Conservation (phyloP, 2,888 invertebrate genomes). For the Ornithoptera alexandrae region DNA sequence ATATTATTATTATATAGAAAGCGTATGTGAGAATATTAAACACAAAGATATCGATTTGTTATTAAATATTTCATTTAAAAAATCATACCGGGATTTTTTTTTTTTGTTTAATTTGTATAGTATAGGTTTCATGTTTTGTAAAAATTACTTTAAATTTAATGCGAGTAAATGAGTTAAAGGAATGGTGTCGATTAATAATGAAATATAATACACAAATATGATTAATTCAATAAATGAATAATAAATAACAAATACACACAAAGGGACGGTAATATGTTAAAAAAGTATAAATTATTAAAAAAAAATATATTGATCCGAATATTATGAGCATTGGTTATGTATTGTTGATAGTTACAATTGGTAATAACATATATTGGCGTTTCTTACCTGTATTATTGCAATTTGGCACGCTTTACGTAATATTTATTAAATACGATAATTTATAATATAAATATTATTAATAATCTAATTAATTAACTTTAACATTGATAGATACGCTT, state of each 20-base stretch:
- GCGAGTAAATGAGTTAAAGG: conserved; percentile 25
- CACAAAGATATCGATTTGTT: background rate
- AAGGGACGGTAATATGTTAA: conserved; percentile 27
- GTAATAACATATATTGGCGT: conserved; percentile 55
- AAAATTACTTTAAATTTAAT: conserved; percentile 16
- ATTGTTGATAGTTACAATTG: conserved; percentile 36
- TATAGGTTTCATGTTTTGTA: background rate
- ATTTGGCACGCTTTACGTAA: conserved; percentile 58
- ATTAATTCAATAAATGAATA: background rate
- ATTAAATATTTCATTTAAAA: background rate
- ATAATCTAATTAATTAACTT: conserved; percentile 49
- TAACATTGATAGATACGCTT: conserved; percentile 53
- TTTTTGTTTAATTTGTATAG: background rate
- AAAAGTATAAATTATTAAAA: conserved; percentile 17
- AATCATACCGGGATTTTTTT: background rate
- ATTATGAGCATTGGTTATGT: conserved; percentile 28
- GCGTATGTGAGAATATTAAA: conserved; percentile 13
- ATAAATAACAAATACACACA: background rate
- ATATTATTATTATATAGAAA: conserved; percentile 18
- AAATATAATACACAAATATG: background rate
- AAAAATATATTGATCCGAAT: background rate
- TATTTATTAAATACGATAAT: conserved; percentile 35
- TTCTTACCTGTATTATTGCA: conserved; percentile 63
- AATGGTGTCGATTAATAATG: background rate
- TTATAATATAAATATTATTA: conserved; percentile 44